Evolutionary conservation across 2,888 invertebrate species (phyloP), one percentile per base, ranked within the genome.

Genomic region (Cataglyphis cursor): DNA sequence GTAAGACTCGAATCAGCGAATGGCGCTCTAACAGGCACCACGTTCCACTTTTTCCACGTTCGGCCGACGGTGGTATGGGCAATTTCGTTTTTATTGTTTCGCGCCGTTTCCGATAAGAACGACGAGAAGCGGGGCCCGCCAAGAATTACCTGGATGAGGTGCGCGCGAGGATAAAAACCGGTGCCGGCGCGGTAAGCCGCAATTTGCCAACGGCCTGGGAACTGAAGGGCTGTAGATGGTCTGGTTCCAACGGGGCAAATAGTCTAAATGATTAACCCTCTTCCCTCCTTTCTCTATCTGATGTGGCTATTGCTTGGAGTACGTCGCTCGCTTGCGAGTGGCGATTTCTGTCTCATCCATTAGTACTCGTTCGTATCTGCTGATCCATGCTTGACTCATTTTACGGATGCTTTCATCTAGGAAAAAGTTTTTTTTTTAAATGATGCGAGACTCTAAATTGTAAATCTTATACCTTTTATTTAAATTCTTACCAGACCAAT

Each of bases 141-240:
- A 89, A 89, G 87, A 87, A 87, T 89, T 89, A 86, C 73, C 73
- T 82, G 84, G 72, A 89, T 73, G 89, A 89, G 51, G 86, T 86
- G 84, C 70, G 89, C 80, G 89, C 68, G 24, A 80, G 78, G 87
- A 89, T 89, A 89, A 89, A 89, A 89, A 87, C 82, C 80, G 73
- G 89, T 89, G 86, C 88, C 70, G 84, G 85, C 88, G 86, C 86
- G 89, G 89, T 89, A 87, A 87, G 84, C 89, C 89, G 86, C 89
- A 89, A 86, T 89, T 87, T 83, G 84, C 89, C 81, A 81, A 81
- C 84, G 80, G 86, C 86, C 87, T 89, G 89, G 89, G 89, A 89
- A 89, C 80, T 64, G 12, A 68, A 84, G 68, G 86, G 54, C 85
- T 89, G 89, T 57, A 64, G 66, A 70, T 54, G 70, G 57, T 12